Evolutionary conservation across 2,888 invertebrate genomes (phyloP).

Genomic region (Bellardia bayeri): DNA sequence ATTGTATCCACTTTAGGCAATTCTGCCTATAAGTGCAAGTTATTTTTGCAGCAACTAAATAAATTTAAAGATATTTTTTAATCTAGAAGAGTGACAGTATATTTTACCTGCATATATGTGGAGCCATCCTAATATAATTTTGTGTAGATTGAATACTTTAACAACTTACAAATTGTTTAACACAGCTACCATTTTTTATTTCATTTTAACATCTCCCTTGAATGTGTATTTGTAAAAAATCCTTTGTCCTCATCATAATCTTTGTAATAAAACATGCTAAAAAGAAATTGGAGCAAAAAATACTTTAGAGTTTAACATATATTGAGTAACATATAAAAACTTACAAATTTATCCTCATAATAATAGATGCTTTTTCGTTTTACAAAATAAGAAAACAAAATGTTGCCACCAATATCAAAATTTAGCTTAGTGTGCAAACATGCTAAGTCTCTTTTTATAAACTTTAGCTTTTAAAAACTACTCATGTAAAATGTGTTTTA

Average conservation of each 20-base stretch:
- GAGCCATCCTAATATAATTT: too few species aligned
- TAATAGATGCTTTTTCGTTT: neutral
- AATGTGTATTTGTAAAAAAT: neutral
- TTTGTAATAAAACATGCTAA: neutral
- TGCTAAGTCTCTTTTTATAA: neutral
- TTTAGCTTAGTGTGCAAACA: too few species aligned
- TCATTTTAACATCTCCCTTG: neutral
- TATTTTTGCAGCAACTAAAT: too few species aligned
- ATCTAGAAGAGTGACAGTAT: too few species aligned
- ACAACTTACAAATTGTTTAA: neutral
- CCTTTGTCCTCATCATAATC: neutral
- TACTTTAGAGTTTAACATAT: neutral
- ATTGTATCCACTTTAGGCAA: too few species aligned
- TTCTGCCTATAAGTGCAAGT: too few species aligned
- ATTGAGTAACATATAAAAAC: slow-evolving; percentile 1
- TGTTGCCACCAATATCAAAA: too few species aligned
- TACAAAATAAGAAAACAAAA: too few species aligned
- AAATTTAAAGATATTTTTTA: too few species aligned
- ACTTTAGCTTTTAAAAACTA: too few species aligned
- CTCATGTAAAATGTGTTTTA: too few species aligned
- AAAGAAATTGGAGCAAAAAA: neutral
- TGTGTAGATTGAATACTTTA: neutral
- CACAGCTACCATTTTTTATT: neutral
- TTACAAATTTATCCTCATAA: neutral
- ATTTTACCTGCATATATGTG: too few species aligned